These are phyloP conservation scores for Anas platyrhynchos DNA, from an alignment of 2,113 vertebrate genomes.

Conservation along the genomic window DNA sequence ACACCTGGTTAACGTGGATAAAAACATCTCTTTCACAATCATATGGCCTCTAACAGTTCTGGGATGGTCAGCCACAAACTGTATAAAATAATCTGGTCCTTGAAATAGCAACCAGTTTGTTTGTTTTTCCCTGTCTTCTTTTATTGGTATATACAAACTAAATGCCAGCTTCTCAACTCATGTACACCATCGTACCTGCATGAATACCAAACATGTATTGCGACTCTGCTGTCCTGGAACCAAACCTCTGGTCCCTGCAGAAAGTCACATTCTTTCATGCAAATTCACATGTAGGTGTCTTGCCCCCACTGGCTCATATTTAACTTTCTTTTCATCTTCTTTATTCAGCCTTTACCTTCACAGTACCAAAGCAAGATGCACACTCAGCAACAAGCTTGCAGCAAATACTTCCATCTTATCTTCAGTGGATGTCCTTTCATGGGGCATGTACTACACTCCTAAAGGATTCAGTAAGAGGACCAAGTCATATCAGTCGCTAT, in stretches of 20 bases:
- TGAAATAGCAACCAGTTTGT: constrained; percentile 9
- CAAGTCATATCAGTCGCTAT: background rate
- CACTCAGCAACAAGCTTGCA: constrained; percentile 1
- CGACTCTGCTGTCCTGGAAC: constrained; percentile 1
- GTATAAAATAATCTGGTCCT: background rate
- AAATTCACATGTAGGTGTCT: background rate
- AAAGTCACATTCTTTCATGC: background rate
- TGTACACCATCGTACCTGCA: background rate
- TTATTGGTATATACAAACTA: background rate
- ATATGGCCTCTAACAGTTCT: background rate
- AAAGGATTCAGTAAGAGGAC: background rate
- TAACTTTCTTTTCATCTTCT: constrained; percentile 22
- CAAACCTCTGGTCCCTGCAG: background rate
- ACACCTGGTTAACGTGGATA: background rate
- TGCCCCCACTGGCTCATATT: constrained; percentile 21
- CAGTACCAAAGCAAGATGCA: background rate
- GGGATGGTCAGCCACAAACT: background rate
- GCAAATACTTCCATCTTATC: constrained; percentile 8
- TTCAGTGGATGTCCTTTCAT: background rate
- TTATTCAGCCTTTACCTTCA: constrained; percentile 16
- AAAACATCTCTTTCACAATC: constrained; percentile 21
- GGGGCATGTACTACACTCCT: background rate
- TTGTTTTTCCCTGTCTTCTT: background rate
- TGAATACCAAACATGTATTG: background rate
- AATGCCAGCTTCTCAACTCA: background rate